Conservation (phyloP, 2,797 vertebrate species). For the Myotis myotis region DNA sequence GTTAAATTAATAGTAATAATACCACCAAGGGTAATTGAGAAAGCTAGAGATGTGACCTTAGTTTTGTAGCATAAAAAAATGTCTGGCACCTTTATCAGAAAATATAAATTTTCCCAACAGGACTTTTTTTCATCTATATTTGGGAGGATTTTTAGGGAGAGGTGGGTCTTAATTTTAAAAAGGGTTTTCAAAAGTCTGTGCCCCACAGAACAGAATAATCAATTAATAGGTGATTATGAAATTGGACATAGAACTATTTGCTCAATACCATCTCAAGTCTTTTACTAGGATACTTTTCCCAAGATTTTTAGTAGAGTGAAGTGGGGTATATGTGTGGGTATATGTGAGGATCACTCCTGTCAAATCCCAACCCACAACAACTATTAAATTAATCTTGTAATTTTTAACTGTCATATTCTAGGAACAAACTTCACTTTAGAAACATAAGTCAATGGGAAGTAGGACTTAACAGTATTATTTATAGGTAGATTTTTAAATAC, state of each 20-base stretch:
- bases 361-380: neutral
- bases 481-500: neutral
- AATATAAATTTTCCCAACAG: neutral
- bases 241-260: neutral
- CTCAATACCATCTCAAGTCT: neutral
- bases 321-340: neutral
- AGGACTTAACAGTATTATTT: neutral
- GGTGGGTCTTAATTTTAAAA: neutral
- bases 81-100: neutral
- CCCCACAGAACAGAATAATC: neutral
- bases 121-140: neutral
- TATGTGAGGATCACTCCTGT: neutral
- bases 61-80: neutral
- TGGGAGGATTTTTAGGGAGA: neutral
- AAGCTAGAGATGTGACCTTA: neutral
- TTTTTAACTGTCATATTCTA: slow-evolving; percentile 25
- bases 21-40: neutral
- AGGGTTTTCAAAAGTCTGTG: neutral
- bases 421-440: neutral
- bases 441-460: neutral
- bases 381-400: slow-evolving; percentile 17
- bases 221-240: slow-evolving; percentile 1
- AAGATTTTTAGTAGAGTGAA: neutral
- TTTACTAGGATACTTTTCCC: neutral
- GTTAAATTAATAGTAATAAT: neutral